Percentiles rank a stretch among this genome's conserved stretches.
Evolutionary conservation across 2,113 vertebrate genomes (phyloP).

Genomic region (Oreochromis niloticus): DNA sequence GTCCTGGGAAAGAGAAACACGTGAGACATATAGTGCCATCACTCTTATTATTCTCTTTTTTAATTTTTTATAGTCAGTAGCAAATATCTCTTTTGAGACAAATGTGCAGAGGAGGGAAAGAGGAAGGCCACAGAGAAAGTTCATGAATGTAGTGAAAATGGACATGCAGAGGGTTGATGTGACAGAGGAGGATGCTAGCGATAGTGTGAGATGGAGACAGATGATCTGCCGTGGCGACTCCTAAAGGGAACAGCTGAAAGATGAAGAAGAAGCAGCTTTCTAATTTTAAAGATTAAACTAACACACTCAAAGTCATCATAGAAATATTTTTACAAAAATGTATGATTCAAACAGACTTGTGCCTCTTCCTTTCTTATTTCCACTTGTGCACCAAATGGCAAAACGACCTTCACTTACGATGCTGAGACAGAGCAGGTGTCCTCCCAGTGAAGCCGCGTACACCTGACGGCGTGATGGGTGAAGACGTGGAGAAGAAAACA

Average conservation of each 20-base stretch:
- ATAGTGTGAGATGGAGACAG: background rate
- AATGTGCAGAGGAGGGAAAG: background rate
- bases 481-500: conserved; percentile 89
- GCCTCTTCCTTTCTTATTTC: background rate
- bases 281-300: background rate
- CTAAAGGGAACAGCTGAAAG: background rate
- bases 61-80: background rate
- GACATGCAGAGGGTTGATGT: background rate
- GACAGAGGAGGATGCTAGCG: background rate
- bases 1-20: conserved; percentile 60
- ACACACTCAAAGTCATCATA: background rate
- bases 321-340: background rate
- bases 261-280: background rate
- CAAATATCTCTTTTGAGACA: background rate
- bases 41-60: background rate
- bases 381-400: background rate
- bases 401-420: conserved; percentile 70
- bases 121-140: background rate
- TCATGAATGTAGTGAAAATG: background rate
- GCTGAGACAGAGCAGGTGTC: conserved; percentile 76
- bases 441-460: conserved; percentile 84
- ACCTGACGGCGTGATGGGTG: conserved; percentile 70
- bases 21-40: fast-evolving
- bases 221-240: fast-evolving
- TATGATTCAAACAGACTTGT: background rate